Evolutionary conservation across 2,113 vertebrate species (phyloP).

Genomic region (Bubo bubo): DNA sequence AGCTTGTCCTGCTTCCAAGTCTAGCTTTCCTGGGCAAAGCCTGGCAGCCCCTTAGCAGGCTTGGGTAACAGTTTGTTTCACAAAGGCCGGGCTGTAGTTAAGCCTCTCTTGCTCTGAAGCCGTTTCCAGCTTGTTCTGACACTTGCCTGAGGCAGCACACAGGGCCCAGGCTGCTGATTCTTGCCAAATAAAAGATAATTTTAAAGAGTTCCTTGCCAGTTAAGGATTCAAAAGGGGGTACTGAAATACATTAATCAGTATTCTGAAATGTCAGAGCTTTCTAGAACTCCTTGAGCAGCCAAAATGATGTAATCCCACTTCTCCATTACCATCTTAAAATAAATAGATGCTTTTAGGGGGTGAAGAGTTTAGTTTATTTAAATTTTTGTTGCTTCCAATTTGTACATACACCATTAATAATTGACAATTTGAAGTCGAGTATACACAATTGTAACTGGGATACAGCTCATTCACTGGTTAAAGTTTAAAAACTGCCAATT

Average conservation of each 20-base stretch:
- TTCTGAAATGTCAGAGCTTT: not conserved
- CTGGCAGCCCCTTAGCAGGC: not conserved
- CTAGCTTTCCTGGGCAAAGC: not conserved
- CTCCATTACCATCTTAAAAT: not conserved
- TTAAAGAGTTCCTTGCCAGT: not conserved
- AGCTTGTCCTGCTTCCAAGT: no score
- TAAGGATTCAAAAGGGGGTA: not conserved
- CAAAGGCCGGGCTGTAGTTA: not conserved
- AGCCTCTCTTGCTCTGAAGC: not conserved
- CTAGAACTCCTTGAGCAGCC: not conserved
- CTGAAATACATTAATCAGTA: fast-evolving
- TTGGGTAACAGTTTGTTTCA: not conserved
- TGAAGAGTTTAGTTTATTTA: slow-evolving; percentile 8
- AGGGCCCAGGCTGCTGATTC: not conserved
- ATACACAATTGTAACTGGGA: slow-evolving; percentile 3
- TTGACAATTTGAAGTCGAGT: not conserved
- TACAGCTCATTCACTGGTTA: not conserved
- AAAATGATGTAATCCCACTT: not conserved
- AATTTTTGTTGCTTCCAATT: slow-evolving; percentile 58
- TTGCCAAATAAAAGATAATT: no score
- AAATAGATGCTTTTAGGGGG: not conserved
- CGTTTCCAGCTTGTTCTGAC: no score
- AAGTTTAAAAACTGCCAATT: not conserved
- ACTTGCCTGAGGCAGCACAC: not conserved
- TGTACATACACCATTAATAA: not conserved